A percentile compares a stretch with the other conserved stretches of the same genome.
Evolutionary conservation across 2,888 invertebrate species (phyloP).

Genomic region (Itoplectis maculator): DNA sequence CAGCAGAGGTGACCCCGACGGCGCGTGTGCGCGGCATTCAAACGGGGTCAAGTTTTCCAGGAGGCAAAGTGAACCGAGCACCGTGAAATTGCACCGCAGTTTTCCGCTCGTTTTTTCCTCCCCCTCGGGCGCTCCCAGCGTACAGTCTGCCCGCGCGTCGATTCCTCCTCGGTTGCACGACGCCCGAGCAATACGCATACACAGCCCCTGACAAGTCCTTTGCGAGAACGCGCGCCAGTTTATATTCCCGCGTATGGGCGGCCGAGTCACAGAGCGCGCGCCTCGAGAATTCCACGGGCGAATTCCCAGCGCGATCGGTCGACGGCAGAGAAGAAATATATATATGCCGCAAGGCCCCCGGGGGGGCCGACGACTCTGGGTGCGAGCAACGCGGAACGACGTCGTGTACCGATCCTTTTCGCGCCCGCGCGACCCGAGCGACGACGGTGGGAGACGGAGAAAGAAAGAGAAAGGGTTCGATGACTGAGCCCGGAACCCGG

Average conservation of each 20-base stretch:
- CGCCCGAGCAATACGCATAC: too few species aligned
- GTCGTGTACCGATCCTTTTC: constrained; percentile 31
- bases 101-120: background rate
- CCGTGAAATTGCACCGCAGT: constrained; percentile 9
- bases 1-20: constrained; percentile 33
- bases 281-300: constrained; percentile 9
- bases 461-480: constrained; percentile 69
- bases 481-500: constrained; percentile 64
- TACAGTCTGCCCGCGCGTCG: too few species aligned
- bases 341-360: too few species aligned
- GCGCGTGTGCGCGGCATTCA: constrained; percentile 57
- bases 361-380: constrained; percentile 52
- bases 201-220: background rate
- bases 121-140: background rate
- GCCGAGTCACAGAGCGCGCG: constrained; percentile 40
- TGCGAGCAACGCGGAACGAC: constrained; percentile 29
- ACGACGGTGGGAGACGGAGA: constrained; percentile 36
- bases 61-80: constrained; percentile 18
- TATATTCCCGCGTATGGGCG: background rate
- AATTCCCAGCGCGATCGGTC: constrained; percentile 26
- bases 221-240: constrained; percentile 1
- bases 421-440: constrained; percentile 25
- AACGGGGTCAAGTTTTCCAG: constrained; percentile 75
- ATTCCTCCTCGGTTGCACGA: too few species aligned
- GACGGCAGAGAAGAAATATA: constrained; percentile 11